Conservation (phyloP, 1,140 invertebrate genomes). For the Brachionus asplanchnoidis region DNA sequence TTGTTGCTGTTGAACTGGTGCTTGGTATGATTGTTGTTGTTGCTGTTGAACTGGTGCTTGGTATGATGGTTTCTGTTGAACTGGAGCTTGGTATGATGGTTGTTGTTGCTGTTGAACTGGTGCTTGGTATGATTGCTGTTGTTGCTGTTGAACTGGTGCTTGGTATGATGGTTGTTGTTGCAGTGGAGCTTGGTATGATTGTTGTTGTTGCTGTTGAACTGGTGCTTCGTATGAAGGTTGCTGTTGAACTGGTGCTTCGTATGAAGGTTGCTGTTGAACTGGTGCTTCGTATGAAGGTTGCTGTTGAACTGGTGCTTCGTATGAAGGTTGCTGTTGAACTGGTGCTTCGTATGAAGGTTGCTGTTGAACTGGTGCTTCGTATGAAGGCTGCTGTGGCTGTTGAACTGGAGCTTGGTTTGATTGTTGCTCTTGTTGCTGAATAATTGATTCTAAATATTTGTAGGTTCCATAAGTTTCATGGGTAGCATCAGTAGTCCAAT, state of each 20-base stretch:
- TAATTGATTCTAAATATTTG: not conserved
- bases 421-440: not conserved
- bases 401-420: not conserved
- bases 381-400: not conserved
- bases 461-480: conserved; percentile 6
- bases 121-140: not conserved
- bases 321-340: not conserved
- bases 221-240: not conserved
- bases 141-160: not conserved
- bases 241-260: not conserved
- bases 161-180: not conserved
- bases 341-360: not conserved
- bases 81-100: not conserved
- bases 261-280: not conserved
- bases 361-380: not conserved
- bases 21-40: not conserved
- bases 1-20: not conserved
- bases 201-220: not conserved
- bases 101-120: not conserved
- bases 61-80: not conserved
- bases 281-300: not conserved
- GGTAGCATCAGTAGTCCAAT: conserved; percentile 15
- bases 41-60: not conserved
- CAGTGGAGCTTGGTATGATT: no score
- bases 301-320: conserved; percentile 1